Conservation (phyloP, 2,113 vertebrate genomes). For the Xiphophorus maculatus region DNA sequence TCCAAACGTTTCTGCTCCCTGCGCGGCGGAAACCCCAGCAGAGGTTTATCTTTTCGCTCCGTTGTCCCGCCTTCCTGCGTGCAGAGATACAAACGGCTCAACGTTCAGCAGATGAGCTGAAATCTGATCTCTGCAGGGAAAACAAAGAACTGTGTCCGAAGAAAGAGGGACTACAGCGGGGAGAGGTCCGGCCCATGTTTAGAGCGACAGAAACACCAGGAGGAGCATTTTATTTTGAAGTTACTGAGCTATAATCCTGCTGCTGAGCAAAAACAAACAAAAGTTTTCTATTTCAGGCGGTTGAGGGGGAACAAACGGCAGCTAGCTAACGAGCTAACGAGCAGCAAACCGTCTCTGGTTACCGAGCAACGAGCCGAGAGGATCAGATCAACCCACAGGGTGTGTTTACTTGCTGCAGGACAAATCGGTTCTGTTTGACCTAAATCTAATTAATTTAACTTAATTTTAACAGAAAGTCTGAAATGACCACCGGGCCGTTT, state of each 20-base stretch:
- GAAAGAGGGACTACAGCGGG: conserved; percentile 3
- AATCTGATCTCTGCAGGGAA: conserved; percentile 10
- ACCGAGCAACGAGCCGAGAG: background rate
- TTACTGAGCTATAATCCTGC: conserved; percentile 3
- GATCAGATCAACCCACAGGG: too few relatives aligned
- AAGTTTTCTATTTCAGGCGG: background rate
- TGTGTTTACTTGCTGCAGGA: too few relatives aligned
- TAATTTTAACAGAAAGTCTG: background rate
- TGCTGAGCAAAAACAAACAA: background rate
- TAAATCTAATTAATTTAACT: background rate
- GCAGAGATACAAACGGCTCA: background rate
- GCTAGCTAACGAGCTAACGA: conserved; percentile 1
- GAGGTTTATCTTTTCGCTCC: background rate
- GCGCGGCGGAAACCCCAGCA: too few relatives aligned
- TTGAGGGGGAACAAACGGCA: background rate
- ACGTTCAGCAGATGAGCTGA: background rate
- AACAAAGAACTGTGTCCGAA: background rate
- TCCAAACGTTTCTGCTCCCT: background rate
- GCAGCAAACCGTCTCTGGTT: conserved; percentile 2
- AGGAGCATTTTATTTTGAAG: conserved; percentile 3
- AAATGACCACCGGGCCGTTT: too few relatives aligned
- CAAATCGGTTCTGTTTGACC: too few relatives aligned
- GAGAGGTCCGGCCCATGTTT: conserved; percentile 13
- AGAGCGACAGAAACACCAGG: conserved; percentile 22
- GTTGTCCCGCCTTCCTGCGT: background rate